Conservation (phyloP, 30 jellyfish, hydroid and myxozoan species). For the Clytia hemisphaerica region DNA sequence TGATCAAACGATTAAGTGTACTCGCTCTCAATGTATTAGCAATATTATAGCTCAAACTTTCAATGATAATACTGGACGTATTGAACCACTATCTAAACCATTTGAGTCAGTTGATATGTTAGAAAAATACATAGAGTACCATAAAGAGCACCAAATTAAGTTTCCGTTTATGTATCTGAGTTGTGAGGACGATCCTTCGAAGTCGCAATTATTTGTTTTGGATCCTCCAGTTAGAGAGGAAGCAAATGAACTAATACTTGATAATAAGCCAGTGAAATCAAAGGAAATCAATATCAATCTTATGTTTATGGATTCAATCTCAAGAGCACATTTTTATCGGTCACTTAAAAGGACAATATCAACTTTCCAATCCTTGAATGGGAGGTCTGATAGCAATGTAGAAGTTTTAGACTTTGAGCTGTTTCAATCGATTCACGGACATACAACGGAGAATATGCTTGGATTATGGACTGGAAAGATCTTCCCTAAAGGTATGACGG, state of each 20-base stretch:
- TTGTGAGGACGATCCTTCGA: not conserved
- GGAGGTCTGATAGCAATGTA: conserved; percentile 1
- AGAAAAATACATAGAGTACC: too few species aligned
- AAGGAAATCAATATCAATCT: conserved; percentile 33
- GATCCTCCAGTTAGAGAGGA: not conserved
- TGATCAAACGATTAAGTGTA: too few species aligned
- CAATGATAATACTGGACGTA: too few species aligned
- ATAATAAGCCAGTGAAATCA: not conserved
- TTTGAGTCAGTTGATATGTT: too few species aligned
- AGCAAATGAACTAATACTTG: not conserved
- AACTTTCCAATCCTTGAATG: conserved; percentile 41
- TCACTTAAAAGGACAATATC: conserved; percentile 46
- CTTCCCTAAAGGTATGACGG: conserved; percentile 50
- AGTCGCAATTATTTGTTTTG: conserved; percentile 16
- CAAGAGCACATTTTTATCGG: conserved; percentile 79
- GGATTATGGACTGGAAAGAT: conserved; percentile 73
- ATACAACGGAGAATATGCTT: conserved; percentile 75
- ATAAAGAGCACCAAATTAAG: too few species aligned
- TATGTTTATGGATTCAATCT: conserved; percentile 64
- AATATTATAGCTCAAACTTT: too few species aligned
- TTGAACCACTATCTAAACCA: too few species aligned
- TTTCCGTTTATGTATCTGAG: conserved; percentile 25
- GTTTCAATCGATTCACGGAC: conserved; percentile 91
- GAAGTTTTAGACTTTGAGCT: conserved; percentile 73
- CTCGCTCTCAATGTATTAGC: too few species aligned